A percentile compares a stretch with the other conserved stretches of the same genome.
Conservation (phyloP, 2,888 invertebrate species). For the Sympetrum striolatum region DNA sequence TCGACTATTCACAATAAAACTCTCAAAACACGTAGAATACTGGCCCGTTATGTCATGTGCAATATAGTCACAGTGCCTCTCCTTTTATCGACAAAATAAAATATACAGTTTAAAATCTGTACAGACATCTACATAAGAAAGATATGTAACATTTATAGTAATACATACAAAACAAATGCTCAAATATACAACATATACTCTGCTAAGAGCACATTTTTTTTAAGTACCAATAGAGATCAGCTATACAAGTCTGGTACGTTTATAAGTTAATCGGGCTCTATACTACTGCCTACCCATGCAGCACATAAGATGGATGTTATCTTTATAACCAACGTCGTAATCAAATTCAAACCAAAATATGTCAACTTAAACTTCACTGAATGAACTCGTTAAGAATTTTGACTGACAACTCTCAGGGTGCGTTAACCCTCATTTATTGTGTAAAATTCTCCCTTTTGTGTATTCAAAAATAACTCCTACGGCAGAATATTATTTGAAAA, state of each 20-base stretch:
- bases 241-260: constrained; percentile 37
- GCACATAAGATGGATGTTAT: constrained; percentile 26
- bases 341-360: not conserved
- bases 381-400: not conserved
- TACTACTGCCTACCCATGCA: constrained; percentile 34
- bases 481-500: constrained; percentile 14
- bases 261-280: constrained; percentile 25
- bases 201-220: constrained; percentile 37
- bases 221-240: constrained; percentile 38
- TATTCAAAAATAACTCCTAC: constrained; percentile 15
- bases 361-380: not conserved
- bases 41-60: constrained; percentile 41
- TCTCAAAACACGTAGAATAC: constrained; percentile 29
- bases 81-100: constrained; percentile 20
- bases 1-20: constrained; percentile 34
- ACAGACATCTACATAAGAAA: constrained; percentile 43
- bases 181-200: constrained; percentile 43
- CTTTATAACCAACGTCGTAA: not conserved
- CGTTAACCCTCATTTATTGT: not conserved
- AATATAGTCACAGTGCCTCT: constrained; percentile 42
- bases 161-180: constrained; percentile 42
- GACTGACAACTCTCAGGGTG: not conserved
- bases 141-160: constrained; percentile 41
- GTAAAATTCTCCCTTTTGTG: not conserved
- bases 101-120: constrained; percentile 25